A percentile compares a stretch with the other conserved stretches of the same genome.
These are phyloP conservation scores for Chaetoderma sp. DNA, from an alignment of 2,888 invertebrate genomes.

Conservation along the genomic window DNA sequence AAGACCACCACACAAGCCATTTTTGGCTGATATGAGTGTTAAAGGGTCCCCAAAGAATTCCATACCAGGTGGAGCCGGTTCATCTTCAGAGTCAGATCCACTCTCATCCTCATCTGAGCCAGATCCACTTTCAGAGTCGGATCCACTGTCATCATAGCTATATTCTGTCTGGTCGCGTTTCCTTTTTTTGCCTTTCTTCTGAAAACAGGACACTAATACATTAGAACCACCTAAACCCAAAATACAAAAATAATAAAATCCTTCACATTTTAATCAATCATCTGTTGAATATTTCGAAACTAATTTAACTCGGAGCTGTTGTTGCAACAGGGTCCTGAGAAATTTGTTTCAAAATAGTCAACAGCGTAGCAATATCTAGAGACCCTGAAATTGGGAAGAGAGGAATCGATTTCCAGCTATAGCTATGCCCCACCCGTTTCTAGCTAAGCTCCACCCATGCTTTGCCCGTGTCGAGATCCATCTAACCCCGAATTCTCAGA, in stretches of 20 bases:
- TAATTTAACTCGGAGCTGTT: constrained; percentile 61
- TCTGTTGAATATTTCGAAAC: constrained; percentile 59
- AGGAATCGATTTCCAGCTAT: no score
- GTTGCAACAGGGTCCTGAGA: neutral
- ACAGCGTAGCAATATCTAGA: no score
- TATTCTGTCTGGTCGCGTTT: constrained; percentile 61
- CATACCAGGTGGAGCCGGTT: constrained; percentile 63
- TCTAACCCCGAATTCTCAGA: no score
- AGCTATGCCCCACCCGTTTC: no score
- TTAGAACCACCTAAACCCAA: neutral
- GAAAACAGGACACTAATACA: constrained; percentile 31
- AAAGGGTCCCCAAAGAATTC: no score
- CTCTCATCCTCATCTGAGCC: constrained; percentile 63
- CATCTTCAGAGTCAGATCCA: constrained; percentile 71
- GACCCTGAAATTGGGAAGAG: no score
- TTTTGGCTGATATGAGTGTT: no score
- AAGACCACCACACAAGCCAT: no score
- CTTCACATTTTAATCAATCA: neutral
- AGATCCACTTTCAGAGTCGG: constrained; percentile 61
- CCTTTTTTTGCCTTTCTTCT: constrained; percentile 51
- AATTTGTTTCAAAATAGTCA: no score
- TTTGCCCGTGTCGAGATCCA: no score
- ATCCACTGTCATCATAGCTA: constrained; percentile 63
- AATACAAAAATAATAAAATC: neutral
- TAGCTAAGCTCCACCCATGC: no score